phyloP scores from a whole-genome alignment of 2,113 vertebrate species.

The Zosterops japonicus region DNA sequence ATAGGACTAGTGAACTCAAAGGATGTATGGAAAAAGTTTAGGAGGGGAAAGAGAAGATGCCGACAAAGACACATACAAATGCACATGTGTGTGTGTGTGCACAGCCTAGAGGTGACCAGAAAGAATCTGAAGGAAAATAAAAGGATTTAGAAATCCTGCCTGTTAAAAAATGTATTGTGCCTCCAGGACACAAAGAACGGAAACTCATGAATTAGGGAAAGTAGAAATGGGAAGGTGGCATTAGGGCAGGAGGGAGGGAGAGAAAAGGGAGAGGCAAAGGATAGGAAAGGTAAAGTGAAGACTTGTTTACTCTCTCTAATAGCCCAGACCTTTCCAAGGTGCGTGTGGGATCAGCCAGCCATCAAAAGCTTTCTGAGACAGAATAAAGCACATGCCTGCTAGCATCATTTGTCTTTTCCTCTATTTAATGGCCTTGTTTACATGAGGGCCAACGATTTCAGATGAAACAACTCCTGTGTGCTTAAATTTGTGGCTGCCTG shows the following conservation, averaged over 20 bases:
- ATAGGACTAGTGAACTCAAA: neutral
- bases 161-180: constrained; percentile 29
- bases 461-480: neutral
- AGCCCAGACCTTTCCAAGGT: neutral
- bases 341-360: neutral
- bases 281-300: neutral
- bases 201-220: constrained; percentile 32
- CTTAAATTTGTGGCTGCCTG: neutral
- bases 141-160: constrained; percentile 48
- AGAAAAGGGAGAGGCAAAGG: neutral
- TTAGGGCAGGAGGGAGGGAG: neutral
- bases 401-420: constrained; percentile 13
- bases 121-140: constrained; percentile 60
- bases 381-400: neutral
- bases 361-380: neutral
- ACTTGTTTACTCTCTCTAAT: neutral
- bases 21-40: neutral
- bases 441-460: neutral
- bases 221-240: constrained; percentile 2
- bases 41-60: neutral
- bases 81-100: neutral
- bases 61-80: neutral
- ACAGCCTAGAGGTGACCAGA: constrained; percentile 48
- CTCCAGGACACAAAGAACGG: neutral
- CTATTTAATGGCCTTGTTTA: constrained; percentile 33